Base-by-base conservation (phyloP, 2,113 vertebrate species). In the Tringa solitaria region DNA sequence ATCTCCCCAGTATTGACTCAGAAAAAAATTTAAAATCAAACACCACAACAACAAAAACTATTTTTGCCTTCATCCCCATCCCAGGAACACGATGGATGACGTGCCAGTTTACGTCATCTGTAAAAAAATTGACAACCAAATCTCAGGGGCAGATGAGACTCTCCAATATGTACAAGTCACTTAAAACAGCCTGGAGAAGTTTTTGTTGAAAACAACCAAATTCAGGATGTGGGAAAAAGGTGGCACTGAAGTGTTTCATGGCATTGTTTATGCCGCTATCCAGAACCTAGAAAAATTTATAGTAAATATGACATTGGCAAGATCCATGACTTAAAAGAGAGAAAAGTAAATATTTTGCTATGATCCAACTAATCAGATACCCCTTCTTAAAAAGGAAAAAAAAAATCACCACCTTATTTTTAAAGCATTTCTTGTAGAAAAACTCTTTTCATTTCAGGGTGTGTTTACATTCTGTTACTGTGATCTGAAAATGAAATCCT, bases 81-180 rank as follows among this genome's bases (percentile, higher is more conserved):
- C 91, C 74, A 78, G 56, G 28, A 95, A 93, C 69, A 95, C 12
- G 35, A 84, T 41, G 61, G 35, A 84, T 45, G 57, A 76, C 89
- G 32, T 91, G 74, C 84, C 87, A 91, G 84, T 82, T 89, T 93
- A 76, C n/a, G 76, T 84, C 57, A 95, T 45, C 84, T 96, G 69
- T 87, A 95, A 87, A 89, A 87, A 60, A 84, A 32, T 9, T 91
- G 73, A 91, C 81, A 82, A 82, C n/a, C 37, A 65, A 69, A 8
- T 87, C 67, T 91, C 77, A 84, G 74, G 82, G 77, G 46, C 65
- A 96, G 65, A 87, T 76, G 65, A 96, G 48, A 57, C 8, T 76
- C 74, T 93, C 74, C 61, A 32, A 19, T 82, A 76, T 19, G 35
- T 72, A 89, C 33, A 73, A 84, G 84, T 84, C 69, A 84, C 65